phyloP scores from a whole-genome alignment of 1,140 invertebrate genomes.

The Polypedilum pembai region DNA sequence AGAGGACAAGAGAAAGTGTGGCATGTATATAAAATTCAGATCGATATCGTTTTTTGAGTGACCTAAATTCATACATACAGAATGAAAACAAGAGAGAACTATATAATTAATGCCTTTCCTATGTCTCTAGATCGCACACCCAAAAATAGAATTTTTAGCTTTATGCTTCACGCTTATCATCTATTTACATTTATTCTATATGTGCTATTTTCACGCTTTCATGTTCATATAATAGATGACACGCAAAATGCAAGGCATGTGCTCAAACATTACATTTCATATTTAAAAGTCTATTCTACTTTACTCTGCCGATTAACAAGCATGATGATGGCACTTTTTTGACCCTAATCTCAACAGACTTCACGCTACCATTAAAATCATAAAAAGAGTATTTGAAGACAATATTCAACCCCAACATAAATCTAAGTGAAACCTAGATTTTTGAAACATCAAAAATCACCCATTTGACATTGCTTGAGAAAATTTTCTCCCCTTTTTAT shows the following conservation, averaged over 20 bases:
- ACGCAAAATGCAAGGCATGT: neutral
- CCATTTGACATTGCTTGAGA: neutral
- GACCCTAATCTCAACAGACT: constrained; percentile 10
- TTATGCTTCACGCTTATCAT: neutral
- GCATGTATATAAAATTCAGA: neutral
- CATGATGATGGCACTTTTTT: constrained; percentile 1
- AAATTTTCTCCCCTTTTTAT: neutral
- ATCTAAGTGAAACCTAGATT: neutral
- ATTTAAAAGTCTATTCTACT: neutral
- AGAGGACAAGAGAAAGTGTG: neutral
- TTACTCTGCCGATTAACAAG: neutral
- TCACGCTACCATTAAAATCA: constrained; percentile 17
- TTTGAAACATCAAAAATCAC: neutral
- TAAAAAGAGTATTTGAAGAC: neutral
- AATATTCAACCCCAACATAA: neutral
- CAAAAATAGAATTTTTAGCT: constrained; percentile 15
- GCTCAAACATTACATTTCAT: neutral
- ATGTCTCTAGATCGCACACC: neutral
- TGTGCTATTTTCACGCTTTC: neutral
- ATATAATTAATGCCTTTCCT: neutral
- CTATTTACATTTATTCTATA: neutral
- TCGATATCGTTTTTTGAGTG: neutral
- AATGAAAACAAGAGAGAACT: neutral
- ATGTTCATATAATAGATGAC: neutral
- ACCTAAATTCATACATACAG: neutral